Percentiles rank a stretch among this genome's conserved stretches.
Conservation (phyloP, 2,888 invertebrate species). For the Hydropsyche betteni region DNA sequence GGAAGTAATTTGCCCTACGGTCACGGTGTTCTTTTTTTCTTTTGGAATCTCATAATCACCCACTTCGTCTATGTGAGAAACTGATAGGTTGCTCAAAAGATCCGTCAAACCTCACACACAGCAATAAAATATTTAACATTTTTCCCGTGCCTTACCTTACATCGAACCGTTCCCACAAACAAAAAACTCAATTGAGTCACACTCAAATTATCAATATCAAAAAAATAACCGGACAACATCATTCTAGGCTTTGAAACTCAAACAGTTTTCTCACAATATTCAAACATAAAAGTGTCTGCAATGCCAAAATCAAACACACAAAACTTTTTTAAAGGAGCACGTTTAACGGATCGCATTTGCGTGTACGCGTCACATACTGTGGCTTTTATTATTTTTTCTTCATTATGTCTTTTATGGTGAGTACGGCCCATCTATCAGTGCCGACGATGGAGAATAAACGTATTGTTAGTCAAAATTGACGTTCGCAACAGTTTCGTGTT, state of each 20-base stretch:
- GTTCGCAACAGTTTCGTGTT: conserved; percentile 42
- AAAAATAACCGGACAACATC: neutral
- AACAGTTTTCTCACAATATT: neutral
- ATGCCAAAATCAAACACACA: too few relatives aligned
- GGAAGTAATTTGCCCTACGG: conserved; percentile 39
- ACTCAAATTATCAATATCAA: conserved; percentile 1
- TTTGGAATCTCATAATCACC: conserved; percentile 31
- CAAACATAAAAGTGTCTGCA: neutral
- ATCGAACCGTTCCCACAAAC: neutral
- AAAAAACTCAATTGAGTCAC: neutral
- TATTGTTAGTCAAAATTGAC: conserved; percentile 40
- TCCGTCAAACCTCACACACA: conserved; percentile 19
- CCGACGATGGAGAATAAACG: conserved; percentile 30
- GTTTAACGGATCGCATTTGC: conserved; percentile 13
- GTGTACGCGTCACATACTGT: neutral
- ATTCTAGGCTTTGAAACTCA: neutral
- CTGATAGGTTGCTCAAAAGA: conserved; percentile 21
- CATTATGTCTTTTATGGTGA: conserved; percentile 21
- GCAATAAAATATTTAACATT: conserved; percentile 10
- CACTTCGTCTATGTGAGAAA: conserved; percentile 31
- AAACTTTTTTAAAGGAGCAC: neutral
- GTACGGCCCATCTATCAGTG: conserved; percentile 24
- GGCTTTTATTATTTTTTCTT: conserved; percentile 13
- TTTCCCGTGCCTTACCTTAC: neutral
- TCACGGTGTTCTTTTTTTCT: conserved; percentile 21